A percentile compares a stretch with the other conserved stretches of the same genome.
phyloP scores from a whole-genome alignment of 2,113 vertebrate species.

The Platanista minor region DNA sequence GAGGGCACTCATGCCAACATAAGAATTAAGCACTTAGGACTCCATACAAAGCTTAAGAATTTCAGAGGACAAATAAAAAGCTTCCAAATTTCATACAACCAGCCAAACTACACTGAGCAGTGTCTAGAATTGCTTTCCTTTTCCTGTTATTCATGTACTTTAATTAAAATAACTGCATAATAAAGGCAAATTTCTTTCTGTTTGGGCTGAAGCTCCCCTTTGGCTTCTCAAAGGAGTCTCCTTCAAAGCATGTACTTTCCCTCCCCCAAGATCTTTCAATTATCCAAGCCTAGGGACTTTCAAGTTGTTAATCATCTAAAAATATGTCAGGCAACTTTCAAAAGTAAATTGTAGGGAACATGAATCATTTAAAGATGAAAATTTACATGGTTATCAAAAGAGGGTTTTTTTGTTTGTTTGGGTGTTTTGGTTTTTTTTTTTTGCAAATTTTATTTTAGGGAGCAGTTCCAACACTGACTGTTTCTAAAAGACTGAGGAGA shows the following conservation, averaged over 20 bases:
- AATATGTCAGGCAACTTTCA: not conserved
- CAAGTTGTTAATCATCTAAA: slow-evolving; percentile 21
- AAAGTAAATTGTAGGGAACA: slow-evolving; percentile 5
- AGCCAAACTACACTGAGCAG: not conserved
- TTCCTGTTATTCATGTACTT: not conserved
- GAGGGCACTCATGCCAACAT: not conserved
- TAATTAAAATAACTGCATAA: slow-evolving; percentile 41
- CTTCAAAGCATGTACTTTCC: slow-evolving; percentile 28
- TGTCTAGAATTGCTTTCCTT: not conserved
- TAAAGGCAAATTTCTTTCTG: not conserved
- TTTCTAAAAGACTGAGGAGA: not conserved
- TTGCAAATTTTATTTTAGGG: slow-evolving; percentile 17
- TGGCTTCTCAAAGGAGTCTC: slow-evolving; percentile 12
- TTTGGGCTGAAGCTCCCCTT: not conserved
- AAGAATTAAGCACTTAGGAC: not conserved
- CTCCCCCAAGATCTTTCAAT: not conserved
- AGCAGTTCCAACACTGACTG: not conserved
- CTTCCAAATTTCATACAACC: slow-evolving; percentile 6
- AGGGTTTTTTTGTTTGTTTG: not conserved
- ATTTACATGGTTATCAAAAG: not conserved
- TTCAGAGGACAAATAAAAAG: not conserved
- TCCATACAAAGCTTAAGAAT: not conserved
- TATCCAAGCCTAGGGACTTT: not conserved
- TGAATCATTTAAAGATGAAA: slow-evolving; percentile 47
- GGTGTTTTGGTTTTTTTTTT: not conserved